phyloP scores from a whole-genome alignment of 2,797 vertebrate genomes.

The Rhinoraja longicauda region DNA sequence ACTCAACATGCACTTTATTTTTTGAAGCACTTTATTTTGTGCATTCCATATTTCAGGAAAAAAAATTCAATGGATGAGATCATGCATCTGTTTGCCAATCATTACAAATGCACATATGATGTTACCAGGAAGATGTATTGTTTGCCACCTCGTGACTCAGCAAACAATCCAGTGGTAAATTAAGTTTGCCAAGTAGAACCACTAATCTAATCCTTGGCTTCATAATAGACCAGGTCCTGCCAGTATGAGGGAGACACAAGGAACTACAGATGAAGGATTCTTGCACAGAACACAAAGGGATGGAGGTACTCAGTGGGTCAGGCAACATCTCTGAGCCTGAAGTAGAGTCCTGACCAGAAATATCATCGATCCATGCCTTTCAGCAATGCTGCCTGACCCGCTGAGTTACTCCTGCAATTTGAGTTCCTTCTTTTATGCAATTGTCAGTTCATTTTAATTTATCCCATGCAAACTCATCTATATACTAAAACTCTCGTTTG shows the following conservation, averaged over 20 bases:
- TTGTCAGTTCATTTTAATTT: background rate
- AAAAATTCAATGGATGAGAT: background rate
- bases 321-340: no score
- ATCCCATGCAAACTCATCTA: background rate
- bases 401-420: no score
- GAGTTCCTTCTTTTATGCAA: background rate
- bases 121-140: background rate
- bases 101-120: background rate
- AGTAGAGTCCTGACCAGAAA: no score
- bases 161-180: background rate
- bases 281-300: no score
- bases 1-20: background rate
- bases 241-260: background rate
- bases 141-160: background rate
- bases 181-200: background rate
- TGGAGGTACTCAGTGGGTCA: no score
- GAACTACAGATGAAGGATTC: no score
- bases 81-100: background rate
- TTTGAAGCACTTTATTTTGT: background rate
- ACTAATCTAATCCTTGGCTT: background rate
- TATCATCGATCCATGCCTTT: no score
- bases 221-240: background rate
- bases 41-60: background rate
- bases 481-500: no score
- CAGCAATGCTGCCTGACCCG: no score